Conservation (phyloP, 2,113 vertebrate species). For the Onychorhynchus coronatus region DNA sequence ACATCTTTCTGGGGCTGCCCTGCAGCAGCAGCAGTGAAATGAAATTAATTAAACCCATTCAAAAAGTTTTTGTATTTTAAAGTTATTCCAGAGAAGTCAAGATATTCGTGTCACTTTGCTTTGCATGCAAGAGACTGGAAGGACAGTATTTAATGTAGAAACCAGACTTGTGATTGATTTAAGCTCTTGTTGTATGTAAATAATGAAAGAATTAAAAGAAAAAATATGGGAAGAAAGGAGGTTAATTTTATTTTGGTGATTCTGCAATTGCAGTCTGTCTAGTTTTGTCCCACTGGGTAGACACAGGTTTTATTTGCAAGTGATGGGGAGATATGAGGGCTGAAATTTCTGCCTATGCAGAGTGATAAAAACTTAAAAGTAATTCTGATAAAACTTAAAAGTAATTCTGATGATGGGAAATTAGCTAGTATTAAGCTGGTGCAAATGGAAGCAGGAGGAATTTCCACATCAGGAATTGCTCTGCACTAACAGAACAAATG, state of each 20-base stretch:
- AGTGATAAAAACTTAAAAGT: not conserved
- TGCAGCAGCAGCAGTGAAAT: not conserved
- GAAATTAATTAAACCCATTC: slow-evolving; percentile 11
- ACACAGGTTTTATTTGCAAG: not conserved
- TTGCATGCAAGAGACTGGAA: not conserved
- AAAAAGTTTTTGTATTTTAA: slow-evolving; percentile 22
- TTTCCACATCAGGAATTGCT: not conserved
- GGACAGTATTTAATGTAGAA: slow-evolving; percentile 1
- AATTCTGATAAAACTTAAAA: not conserved
- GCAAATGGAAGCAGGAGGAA: not conserved
- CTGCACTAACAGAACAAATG: not conserved
- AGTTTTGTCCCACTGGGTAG: not conserved
- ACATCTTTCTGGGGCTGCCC: not conserved
- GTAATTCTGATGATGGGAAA: not conserved
- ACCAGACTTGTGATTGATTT: not conserved
- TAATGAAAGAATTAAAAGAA: slow-evolving; percentile 61
- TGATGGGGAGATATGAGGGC: not conserved
- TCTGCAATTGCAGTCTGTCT: slow-evolving; percentile 13
- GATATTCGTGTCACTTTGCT: not conserved
- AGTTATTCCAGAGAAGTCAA: not conserved
- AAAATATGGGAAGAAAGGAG: slow-evolving; percentile 48
- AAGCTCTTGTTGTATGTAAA: slow-evolving; percentile 65
- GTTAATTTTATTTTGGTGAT: slow-evolving; percentile 59
- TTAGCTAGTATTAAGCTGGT: not conserved
- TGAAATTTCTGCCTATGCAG: not conserved